A percentile compares a stretch with the other conserved stretches of the same genome.
phyloP scores from a whole-genome alignment of 2,888 invertebrate species.

The Spodoptera exigua region DNA sequence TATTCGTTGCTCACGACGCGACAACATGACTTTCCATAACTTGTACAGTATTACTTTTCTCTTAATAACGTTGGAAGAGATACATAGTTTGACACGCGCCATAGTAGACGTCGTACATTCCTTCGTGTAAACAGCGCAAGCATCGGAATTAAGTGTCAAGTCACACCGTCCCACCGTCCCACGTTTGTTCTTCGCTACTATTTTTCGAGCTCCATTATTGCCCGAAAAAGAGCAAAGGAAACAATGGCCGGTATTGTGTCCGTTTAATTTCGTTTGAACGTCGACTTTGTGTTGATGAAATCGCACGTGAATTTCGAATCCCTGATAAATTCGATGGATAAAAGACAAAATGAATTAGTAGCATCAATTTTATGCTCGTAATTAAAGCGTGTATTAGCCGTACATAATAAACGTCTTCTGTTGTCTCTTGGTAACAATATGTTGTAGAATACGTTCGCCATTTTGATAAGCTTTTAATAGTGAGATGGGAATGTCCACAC shows the following conservation, averaged over 20 bases:
- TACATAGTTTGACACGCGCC: slow-evolving; percentile 28
- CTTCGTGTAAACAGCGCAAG: slow-evolving; percentile 52
- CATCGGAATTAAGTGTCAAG: slow-evolving; percentile 73
- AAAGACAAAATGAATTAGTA: background rate
- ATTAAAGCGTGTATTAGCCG: no score
- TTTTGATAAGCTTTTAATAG: no score
- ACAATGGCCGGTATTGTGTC: slow-evolving; percentile 60
- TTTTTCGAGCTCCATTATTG: slow-evolving; percentile 69
- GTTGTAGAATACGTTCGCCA: no score
- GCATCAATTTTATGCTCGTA: no score
- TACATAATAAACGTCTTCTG: no score
- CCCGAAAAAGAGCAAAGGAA: slow-evolving; percentile 65
- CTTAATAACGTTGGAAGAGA: slow-evolving; percentile 30
- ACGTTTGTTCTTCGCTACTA: slow-evolving; percentile 63
- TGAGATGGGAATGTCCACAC: no score
- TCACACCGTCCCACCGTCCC: slow-evolving; percentile 64
- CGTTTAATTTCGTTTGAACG: slow-evolving; percentile 71
- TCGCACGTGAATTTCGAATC: slow-evolving; percentile 45
- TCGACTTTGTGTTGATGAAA: slow-evolving; percentile 60
- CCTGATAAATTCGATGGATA: slow-evolving; percentile 12
- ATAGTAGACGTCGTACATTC: slow-evolving; percentile 30
- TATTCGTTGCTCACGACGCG: slow-evolving; percentile 12
- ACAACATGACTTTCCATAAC: slow-evolving; percentile 11
- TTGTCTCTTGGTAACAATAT: no score
- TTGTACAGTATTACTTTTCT: slow-evolving; percentile 15